A percentile compares a stretch with the other conserved stretches of the same genome.
Evolutionary conservation across 1,140 invertebrate genomes (phyloP).

Genomic region (Drosophila tropicalis): DNA sequence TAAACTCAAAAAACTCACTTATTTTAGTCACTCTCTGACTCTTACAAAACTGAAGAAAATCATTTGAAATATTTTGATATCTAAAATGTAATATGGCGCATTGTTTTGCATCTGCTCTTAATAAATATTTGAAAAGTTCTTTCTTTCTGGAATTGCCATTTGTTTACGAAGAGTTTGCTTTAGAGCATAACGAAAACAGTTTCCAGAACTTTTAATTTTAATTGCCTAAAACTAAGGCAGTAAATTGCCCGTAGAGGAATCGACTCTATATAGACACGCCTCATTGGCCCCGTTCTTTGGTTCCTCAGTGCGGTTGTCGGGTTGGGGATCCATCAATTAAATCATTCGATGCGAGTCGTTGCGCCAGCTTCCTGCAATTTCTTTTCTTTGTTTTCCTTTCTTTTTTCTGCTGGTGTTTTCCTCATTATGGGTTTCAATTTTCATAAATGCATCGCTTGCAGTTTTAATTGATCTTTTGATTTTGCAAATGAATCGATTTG

Average conservation of each 20-base stretch:
- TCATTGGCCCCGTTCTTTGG: conserved; percentile 49
- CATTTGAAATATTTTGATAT: too few species aligned
- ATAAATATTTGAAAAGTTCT: background rate
- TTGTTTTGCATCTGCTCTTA: background rate
- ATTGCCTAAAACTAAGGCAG: conserved; percentile 33
- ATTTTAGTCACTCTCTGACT: too few species aligned
- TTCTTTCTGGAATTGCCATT: background rate
- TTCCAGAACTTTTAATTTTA: conserved; percentile 8
- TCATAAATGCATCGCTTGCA: conserved; percentile 18
- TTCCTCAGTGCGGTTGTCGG: too few species aligned
- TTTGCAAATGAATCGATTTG: conserved; percentile 14
- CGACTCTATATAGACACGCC: conserved; percentile 35
- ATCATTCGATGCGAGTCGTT: conserved; percentile 32
- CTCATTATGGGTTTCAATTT: conserved; percentile 16
- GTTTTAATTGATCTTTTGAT: conserved; percentile 23
- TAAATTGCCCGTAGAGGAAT: conserved; percentile 43
- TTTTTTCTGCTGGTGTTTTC: conserved; percentile 28
- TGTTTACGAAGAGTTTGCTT: background rate
- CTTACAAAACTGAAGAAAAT: too few species aligned
- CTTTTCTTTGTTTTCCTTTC: conserved; percentile 8
- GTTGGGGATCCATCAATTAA: conserved; percentile 31
- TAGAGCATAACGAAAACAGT: background rate
- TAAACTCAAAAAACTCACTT: too few species aligned
- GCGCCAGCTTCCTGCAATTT: conserved; percentile 4
- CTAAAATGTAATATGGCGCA: background rate